Base-by-base conservation (phyloP, 2,888 invertebrate species). In the Tethea ocularis region DNA sequence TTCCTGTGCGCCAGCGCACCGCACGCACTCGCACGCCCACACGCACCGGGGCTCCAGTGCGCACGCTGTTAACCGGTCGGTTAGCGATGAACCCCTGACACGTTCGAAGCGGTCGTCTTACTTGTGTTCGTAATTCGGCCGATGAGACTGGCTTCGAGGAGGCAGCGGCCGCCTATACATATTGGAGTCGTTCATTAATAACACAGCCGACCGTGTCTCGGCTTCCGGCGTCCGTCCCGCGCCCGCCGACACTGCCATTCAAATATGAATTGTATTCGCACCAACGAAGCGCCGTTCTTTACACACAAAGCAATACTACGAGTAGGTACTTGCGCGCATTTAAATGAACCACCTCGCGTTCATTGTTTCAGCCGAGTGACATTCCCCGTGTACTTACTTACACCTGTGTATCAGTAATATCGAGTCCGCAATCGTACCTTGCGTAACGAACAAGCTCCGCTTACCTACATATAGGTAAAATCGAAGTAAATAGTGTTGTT, bases 1-100 rank as follows among this genome's bases (percentile, higher is more conserved):
- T 91, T 91, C 92, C 91, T 89, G 84, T 85, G 90, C 89, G 87
- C 87, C 80, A 71, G 88, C 87, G 88, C 88, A 83, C 75, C 83
- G 80, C 84, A 81, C 87, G 82, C 84, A 78, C 80, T 78, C 81
- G 73, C 82, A 78, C 88, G 86, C 89, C 84, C 84, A 84, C 89
- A 84, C 83, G 80, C 84, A 74, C 83, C 76, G 78, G 71, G 68
- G 66, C 68, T 67, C 66, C 66, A 65, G 74, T 69, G 69, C 68
- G 69, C 67, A 68, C 69, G 69, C 68, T 66, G 70, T 62, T 68
- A 70, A 55, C 66, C 70, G 71, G 66, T 66, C 75, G 65, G 61
- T 67, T 70, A 60, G 61, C 59, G 62, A 53, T 61, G 71, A 62
- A 52, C 59, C 60, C 61, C 67, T 33, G 58, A 22, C 57, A 26